These are phyloP conservation scores for Perodicticus potto DNA, from an alignment of 2,797 vertebrate species.

Conservation along the genomic window DNA sequence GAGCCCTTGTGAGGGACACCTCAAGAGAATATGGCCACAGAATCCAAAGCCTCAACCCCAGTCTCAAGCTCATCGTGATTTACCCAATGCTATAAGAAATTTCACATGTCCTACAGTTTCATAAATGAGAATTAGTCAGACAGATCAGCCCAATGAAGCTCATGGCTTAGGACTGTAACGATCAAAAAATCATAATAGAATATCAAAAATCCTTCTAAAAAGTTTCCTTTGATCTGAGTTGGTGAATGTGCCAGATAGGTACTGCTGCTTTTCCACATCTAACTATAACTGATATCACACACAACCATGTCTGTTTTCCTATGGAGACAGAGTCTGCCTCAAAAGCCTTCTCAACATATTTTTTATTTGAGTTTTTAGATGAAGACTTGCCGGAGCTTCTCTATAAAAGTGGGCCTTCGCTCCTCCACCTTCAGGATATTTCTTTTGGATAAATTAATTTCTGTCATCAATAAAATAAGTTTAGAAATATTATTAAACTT, in stretches of 20 bases:
- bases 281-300: background rate
- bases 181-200: background rate
- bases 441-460: constrained; percentile 16
- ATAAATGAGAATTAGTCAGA: background rate
- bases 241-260: background rate
- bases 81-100: background rate
- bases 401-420: background rate
- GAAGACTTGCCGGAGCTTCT: background rate
- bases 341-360: background rate
- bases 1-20: background rate
- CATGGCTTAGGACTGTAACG: background rate
- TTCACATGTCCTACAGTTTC: background rate
- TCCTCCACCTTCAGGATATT: background rate
- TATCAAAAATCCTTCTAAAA: background rate
- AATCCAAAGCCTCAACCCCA: background rate
- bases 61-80: background rate
- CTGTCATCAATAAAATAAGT: constrained; percentile 12
- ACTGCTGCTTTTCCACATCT: background rate
- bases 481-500: constrained; percentile 18
- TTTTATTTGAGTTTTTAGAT: constrained; percentile 1
- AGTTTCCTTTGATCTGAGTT: constrained; percentile 18
- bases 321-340: background rate
- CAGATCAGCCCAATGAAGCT: background rate
- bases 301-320: background rate
- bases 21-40: background rate